Evolutionary conservation across 2,888 invertebrate species (phyloP).

Genomic region (Exocentrus adspersus): DNA sequence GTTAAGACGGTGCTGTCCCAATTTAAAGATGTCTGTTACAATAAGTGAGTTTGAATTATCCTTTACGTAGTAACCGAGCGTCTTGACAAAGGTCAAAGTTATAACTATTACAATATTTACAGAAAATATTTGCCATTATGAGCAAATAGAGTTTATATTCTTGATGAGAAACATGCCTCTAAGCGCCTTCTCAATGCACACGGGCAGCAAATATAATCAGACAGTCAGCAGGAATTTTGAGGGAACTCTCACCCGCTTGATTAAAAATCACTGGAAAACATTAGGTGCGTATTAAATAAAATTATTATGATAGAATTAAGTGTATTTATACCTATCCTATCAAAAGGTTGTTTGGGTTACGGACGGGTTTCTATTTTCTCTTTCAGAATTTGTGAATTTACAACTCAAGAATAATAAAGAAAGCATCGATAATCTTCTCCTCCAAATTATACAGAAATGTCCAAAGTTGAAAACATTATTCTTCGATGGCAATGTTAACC

Average conservation of each 20-base stretch:
- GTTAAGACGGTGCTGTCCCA: slow-evolving; percentile 60
- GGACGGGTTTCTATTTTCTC: background rate
- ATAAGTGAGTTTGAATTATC: slow-evolving; percentile 39
- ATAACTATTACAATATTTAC: slow-evolving; percentile 24
- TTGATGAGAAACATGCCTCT: slow-evolving; percentile 64
- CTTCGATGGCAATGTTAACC: slow-evolving; percentile 63
- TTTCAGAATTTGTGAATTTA: slow-evolving; percentile 61
- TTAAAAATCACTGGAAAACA: slow-evolving; percentile 61
- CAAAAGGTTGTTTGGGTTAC: no score
- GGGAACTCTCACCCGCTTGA: slow-evolving; percentile 60
- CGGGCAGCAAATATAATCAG: slow-evolving; percentile 64
- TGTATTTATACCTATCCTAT: background rate
- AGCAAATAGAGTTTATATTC: slow-evolving; percentile 61
- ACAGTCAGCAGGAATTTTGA: slow-evolving; percentile 63
- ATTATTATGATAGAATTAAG: slow-evolving; percentile 2
- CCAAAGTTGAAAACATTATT: slow-evolving; percentile 61
- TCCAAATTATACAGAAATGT: slow-evolving; percentile 60
- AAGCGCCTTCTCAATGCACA: slow-evolving; percentile 62
- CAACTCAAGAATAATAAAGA: slow-evolving; percentile 64
- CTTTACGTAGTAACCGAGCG: no score
- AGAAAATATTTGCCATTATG: slow-evolving; percentile 62
- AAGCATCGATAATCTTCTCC: slow-evolving; percentile 62
- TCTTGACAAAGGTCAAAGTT: no score
- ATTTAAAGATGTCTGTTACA: slow-evolving; percentile 58
- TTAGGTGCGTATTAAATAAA: slow-evolving; percentile 62